A percentile compares a stretch with the other conserved stretches of the same genome.
These are phyloP conservation scores for Proterorhinus semilunaris DNA, from an alignment of 2,113 vertebrate species.

Conservation along the genomic window DNA sequence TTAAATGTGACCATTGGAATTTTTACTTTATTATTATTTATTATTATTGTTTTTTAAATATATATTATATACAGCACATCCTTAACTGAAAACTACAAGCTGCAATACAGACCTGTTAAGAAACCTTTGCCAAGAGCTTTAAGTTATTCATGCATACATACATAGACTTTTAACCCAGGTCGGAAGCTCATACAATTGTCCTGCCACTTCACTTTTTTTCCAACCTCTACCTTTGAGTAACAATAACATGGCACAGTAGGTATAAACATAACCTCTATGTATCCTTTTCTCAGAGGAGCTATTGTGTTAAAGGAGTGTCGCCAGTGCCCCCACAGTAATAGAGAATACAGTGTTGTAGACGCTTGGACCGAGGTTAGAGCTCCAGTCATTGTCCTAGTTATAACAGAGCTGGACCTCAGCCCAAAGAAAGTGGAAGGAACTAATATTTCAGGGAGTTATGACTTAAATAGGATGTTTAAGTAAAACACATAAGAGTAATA, in stretches of 20 bases:
- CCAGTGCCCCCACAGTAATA: constrained; percentile 13
- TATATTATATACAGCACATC: no score
- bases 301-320: constrained; percentile 53
- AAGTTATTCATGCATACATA: background rate
- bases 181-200: constrained; percentile 37
- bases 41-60: no score
- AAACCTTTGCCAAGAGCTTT: background rate
- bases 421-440: constrained; percentile 67
- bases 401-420: constrained; percentile 48
- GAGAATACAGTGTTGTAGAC: constrained; percentile 8
- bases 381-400: constrained; percentile 56
- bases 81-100: background rate
- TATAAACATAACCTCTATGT: constrained; percentile 37
- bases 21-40: no score
- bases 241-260: constrained; percentile 39
- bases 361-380: constrained; percentile 35
- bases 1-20: no score
- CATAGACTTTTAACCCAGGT: constrained; percentile 3
- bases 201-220: constrained; percentile 18
- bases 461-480: constrained; percentile 48
- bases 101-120: background rate
- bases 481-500: constrained; percentile 36
- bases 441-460: constrained; percentile 60
- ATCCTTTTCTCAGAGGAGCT: constrained; percentile 33
- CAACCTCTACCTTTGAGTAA: constrained; percentile 35